Percentiles rank a stretch among this genome's conserved stretches.
Conservation (phyloP, 2,888 invertebrate species). For the Phortica magna region DNA sequence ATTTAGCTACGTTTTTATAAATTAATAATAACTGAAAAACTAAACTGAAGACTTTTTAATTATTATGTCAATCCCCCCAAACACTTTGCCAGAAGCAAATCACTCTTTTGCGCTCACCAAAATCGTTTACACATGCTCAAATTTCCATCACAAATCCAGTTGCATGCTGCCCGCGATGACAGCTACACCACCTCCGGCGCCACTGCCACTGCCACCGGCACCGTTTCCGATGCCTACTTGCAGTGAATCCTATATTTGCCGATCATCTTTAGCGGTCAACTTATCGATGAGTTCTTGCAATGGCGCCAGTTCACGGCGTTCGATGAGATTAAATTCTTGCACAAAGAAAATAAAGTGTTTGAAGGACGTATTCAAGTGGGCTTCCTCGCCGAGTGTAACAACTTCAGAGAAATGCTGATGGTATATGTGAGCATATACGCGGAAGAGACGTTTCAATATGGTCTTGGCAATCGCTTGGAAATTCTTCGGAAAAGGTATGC, state of each 20-base stretch:
- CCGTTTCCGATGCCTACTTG: constrained; percentile 47
- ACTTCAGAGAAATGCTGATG: constrained; percentile 99
- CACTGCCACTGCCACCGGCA: constrained; percentile 6
- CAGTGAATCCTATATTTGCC: constrained; percentile 81
- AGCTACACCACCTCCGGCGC: neutral
- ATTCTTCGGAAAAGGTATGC: constrained; percentile 98
- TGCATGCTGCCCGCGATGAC: constrained; percentile 48
- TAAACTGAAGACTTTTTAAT: neutral
- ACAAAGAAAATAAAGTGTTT: constrained; percentile 98
- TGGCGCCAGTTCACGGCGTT: constrained; percentile 96
- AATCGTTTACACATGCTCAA: constrained; percentile 16
- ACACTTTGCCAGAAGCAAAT: neutral
- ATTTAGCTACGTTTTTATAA: constrained; percentile 24
- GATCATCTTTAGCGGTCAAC: constrained; percentile 92
- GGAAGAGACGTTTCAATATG: constrained; percentile 97
- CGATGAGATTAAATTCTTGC: constrained; percentile 98
- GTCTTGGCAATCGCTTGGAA: constrained; percentile 98
- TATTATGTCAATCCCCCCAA: constrained; percentile 1
- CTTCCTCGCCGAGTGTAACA: constrained; percentile 98
- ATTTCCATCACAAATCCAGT: constrained; percentile 61
- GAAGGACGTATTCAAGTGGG: constrained; percentile 99
- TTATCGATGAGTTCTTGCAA: constrained; percentile 98
- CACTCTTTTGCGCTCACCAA: neutral
- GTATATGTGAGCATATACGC: constrained; percentile 99
- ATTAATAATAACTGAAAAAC: constrained; percentile 8